Conservation (phyloP, 2,888 invertebrate species). For the Drosophila infuscata region DNA sequence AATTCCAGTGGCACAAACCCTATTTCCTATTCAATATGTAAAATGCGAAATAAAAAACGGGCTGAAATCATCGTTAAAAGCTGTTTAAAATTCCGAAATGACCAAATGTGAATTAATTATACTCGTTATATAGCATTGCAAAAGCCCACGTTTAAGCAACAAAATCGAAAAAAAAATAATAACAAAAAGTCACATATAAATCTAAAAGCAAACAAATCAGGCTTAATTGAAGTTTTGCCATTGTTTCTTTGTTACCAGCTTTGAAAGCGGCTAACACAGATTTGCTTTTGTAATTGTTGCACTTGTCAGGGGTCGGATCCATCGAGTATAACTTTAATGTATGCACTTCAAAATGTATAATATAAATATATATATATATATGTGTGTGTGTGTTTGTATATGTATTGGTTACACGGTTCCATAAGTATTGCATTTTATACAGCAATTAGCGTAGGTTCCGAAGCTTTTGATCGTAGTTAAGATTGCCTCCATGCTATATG, state of each 20-base stretch:
- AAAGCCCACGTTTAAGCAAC: constrained; percentile 3
- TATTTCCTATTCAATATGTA: not conserved
- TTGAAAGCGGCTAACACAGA: constrained; percentile 33
- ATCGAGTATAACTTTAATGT: constrained; percentile 53
- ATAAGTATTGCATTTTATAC: constrained; percentile 60
- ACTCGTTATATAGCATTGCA: not conserved
- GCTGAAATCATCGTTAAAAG: constrained; percentile 1
- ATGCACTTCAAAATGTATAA: constrained; percentile 30
- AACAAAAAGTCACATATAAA: constrained; percentile 3
- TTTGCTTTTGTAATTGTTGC: constrained; percentile 50
- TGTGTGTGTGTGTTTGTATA: constrained; percentile 2
- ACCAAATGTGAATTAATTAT: not conserved
- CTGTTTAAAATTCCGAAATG: not conserved
- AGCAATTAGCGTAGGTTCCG: constrained; percentile 61
- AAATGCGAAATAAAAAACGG: not conserved
- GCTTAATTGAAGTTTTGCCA: constrained; percentile 35
- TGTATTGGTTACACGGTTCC: constrained; percentile 25
- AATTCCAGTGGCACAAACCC: not conserved
- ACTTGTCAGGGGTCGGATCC: constrained; percentile 56
- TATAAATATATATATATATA: too few relatives aligned
- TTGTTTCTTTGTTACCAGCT: constrained; percentile 40
- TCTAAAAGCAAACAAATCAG: constrained; percentile 29
- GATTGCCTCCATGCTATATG: constrained; percentile 39
- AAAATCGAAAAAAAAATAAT: not conserved
- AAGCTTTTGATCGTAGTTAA: constrained; percentile 54